Evolutionary conservation across 2,113 vertebrate genomes (phyloP).

Genomic region (Pygoscelis adeliae): DNA sequence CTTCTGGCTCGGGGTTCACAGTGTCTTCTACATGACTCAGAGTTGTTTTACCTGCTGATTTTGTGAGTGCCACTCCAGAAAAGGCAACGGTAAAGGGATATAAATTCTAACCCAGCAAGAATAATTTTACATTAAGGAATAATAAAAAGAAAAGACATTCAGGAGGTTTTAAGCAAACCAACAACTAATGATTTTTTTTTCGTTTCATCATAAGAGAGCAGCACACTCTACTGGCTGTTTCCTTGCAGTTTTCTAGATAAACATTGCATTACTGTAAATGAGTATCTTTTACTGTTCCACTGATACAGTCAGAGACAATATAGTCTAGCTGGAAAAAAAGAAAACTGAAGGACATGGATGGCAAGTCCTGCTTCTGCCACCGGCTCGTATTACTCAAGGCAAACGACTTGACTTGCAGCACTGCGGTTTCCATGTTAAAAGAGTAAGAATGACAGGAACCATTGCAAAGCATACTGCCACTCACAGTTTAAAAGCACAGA

Average conservation of each 20-base stretch:
- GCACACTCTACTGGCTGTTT: constrained; percentile 74
- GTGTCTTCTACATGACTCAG: not conserved
- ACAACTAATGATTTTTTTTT: not conserved
- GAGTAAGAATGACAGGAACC: not conserved
- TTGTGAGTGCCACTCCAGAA: not conserved
- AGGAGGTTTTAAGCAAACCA: not conserved
- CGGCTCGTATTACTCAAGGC: fast-evolving
- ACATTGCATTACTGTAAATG: not conserved
- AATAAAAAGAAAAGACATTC: not conserved
- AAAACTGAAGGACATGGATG: not conserved
- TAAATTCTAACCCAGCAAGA: not conserved
- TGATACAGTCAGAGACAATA: not conserved
- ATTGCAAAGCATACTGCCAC: not conserved
- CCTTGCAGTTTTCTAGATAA: not conserved
- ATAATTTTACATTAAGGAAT: not conserved
- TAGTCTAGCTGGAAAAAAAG: not conserved
- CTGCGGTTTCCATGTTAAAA: not conserved
- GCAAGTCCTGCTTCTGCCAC: not conserved
- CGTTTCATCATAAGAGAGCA: constrained; percentile 54
- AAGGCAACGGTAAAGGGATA: not conserved
- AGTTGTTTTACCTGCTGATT: not conserved
- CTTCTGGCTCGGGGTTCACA: not conserved
- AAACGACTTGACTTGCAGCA: not conserved
- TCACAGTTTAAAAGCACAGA: not conserved
- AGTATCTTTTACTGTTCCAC: not conserved